Evolutionary conservation across 2,888 invertebrate genomes (phyloP).

Genomic region (Syrista parreyssii): DNA sequence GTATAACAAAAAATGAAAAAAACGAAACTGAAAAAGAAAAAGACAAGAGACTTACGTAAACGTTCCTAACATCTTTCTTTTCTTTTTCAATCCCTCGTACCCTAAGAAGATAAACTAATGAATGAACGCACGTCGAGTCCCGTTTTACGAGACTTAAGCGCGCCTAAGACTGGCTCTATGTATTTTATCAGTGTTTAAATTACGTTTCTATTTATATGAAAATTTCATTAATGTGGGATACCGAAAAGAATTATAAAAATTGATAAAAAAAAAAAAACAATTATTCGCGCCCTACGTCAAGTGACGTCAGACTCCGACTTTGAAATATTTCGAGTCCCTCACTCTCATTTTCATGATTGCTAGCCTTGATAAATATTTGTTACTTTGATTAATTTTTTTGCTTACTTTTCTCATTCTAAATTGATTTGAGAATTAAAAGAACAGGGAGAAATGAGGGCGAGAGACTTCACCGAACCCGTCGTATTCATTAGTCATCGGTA

Average conservation of each 20-base stretch:
- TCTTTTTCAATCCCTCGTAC: not conserved
- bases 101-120: not conserved
- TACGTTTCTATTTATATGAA: constrained; percentile 15
- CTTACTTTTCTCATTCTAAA: not conserved
- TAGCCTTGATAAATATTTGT: not conserved
- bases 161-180: not conserved
- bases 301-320: constrained; percentile 12
- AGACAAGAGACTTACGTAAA: constrained; percentile 23
- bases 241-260: not conserved
- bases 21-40: constrained; percentile 29
- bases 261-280: not conserved
- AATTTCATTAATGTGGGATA: constrained; percentile 13
- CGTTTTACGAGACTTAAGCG: constrained; percentile 18
- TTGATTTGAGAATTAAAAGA: not conserved
- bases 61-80: not conserved
- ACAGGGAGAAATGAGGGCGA: not conserved
- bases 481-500: not conserved
- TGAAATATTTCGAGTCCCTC: not conserved
- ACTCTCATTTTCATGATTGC: not conserved
- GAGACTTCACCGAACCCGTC: not conserved
- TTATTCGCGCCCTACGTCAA: constrained; percentile 15
- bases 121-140: constrained; percentile 20
- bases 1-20: constrained; percentile 31
- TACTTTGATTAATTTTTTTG: not conserved
- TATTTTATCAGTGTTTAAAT: constrained; percentile 26